Base-by-base conservation (phyloP, 2,888 invertebrate species). In the Lasioglossum vierecki region DNA sequence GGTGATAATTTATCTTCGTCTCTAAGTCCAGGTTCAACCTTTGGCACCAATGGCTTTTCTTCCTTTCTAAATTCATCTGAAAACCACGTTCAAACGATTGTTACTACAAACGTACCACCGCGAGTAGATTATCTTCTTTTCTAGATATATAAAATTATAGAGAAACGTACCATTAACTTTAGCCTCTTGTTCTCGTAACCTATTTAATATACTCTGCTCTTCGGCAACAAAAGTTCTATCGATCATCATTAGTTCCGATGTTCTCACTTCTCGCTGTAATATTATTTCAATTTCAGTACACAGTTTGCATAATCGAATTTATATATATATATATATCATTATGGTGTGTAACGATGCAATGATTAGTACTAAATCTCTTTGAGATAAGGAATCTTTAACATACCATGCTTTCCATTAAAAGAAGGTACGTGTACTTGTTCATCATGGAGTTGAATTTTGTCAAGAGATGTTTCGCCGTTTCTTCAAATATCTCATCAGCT, bases 341-440 rank as follows among this genome's bases (percentile, higher is more conserved):
- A 26, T n/a, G n/a, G 4, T 3, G 4, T n/a, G n/a, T n/a, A 57
- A 57, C 11, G 9, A 57, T 4, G 4, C 11, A 57, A 57, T 11
- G 18, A 18, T 35, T 30, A 8, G 35, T 15, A 63, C 15, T 63
- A 63, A 72, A 72, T 68, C 4, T 68, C 30, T 30, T n/a, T 30
- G 46, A 41, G 41, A 9, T 76, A 46, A 18, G 60, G 30, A 63
- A 63, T 73, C n/a, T 73, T 74, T 66, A 78, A 83, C 96, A 95
- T 95, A 98, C 98, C 97, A 97, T 97, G 93, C 97, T 97, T 92
- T 98, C 98, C 95, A 97, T 97, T 90, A 97, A 95, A 76, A 98
- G 95, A 81, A 98, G 95, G 93, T 96, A 96, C 86, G 97, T 96
- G 94, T 97, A 98, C 94, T 97, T 98, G 92, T 97, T 97, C 91